A percentile compares a stretch with the other conserved stretches of the same genome.
These are phyloP conservation scores for Pontoporia blainvillei DNA, from an alignment of 2,113 vertebrate species.

Conservation along the genomic window DNA sequence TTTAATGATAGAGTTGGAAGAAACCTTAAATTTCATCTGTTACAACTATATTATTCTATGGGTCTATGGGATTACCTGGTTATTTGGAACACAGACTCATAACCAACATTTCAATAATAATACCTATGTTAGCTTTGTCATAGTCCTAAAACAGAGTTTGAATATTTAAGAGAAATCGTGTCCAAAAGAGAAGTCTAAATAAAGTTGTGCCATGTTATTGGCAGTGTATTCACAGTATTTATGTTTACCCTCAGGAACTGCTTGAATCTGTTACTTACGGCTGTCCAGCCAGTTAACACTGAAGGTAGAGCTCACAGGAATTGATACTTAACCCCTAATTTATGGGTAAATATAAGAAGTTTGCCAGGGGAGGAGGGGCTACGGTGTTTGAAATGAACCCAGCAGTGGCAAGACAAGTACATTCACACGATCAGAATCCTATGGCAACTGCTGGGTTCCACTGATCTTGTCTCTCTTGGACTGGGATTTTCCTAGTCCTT, in stretches of 20 bases:
- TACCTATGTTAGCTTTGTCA: background rate
- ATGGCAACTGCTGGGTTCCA: background rate
- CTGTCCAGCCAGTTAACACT: background rate
- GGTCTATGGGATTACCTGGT: background rate
- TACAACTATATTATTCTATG: background rate
- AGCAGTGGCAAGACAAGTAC: background rate
- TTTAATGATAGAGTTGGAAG: background rate
- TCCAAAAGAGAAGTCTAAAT: background rate
- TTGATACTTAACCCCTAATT: background rate
- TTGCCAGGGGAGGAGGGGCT: background rate
- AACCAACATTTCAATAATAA: background rate
- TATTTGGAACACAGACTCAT: background rate
- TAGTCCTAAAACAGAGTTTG: background rate
- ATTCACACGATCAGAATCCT: background rate
- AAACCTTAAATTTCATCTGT: background rate
- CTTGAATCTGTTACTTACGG: background rate
- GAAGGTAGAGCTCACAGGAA: background rate
- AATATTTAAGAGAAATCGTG: background rate
- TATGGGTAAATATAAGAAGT: background rate
- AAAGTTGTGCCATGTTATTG: background rate
- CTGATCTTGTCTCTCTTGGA: background rate
- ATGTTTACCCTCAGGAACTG: background rate
- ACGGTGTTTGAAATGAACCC: background rate
- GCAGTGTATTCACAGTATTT: background rate
- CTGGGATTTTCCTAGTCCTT: background rate